Evolutionary conservation across 2,113 vertebrate genomes (phyloP).

Genomic region (Alectura lathami): DNA sequence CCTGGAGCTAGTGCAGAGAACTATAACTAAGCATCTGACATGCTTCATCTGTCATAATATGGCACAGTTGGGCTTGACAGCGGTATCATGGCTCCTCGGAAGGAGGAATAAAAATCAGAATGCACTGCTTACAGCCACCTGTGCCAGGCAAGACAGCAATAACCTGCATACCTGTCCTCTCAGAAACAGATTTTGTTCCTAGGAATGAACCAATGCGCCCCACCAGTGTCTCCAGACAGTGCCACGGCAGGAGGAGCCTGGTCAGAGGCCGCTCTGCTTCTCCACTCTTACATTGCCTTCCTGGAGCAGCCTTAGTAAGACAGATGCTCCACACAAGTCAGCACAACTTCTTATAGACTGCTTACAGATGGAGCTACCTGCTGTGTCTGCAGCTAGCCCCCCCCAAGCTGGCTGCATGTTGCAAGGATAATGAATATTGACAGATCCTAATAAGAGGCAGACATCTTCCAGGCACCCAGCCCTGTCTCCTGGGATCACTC

Average conservation of each 20-base stretch:
- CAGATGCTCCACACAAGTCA: not conserved
- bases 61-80: not conserved
- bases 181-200: not conserved
- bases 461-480: not conserved
- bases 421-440: not conserved
- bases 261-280: rapidly evolving
- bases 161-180: rapidly evolving
- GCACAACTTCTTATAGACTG: not conserved
- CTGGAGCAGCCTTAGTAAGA: not conserved
- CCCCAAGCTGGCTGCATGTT: rapidly evolving
- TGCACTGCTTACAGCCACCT: not conserved
- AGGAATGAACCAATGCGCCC: not conserved
- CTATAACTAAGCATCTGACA: not conserved
- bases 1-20: not conserved
- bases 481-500: not conserved
- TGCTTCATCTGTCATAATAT: not conserved
- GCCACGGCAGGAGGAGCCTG: not conserved
- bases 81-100: rapidly evolving
- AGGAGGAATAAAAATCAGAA: not conserved
- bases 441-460: not conserved
- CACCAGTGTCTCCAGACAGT: not conserved
- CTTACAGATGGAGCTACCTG: not conserved
- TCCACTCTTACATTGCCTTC: not conserved
- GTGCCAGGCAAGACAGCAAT: not conserved
- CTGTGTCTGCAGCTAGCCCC: not conserved